A percentile compares a stretch with the other conserved stretches of the same genome.
Evolutionary conservation across 2,888 invertebrate genomes (phyloP).

Genomic region (Cyrtodaria siliqua): DNA sequence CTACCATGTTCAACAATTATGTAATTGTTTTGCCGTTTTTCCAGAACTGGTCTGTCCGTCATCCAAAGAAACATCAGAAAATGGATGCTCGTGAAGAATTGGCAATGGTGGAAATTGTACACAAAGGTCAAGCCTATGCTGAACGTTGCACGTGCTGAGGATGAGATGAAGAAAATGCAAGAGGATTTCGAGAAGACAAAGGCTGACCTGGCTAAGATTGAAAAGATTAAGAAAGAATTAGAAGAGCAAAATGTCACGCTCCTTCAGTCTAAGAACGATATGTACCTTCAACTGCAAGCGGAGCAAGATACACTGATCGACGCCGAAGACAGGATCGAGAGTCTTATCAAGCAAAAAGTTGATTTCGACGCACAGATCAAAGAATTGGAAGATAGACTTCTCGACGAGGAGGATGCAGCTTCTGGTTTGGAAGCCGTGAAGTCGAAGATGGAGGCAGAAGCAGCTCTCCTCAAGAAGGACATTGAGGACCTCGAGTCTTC

Average conservation of each 20-base stretch:
- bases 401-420: slow-evolving; percentile 98
- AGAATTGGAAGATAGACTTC: slow-evolving; percentile 98
- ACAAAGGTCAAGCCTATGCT: slow-evolving; percentile 92
- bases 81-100: slow-evolving; percentile 99
- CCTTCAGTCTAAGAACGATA: slow-evolving; percentile 96
- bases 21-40: slow-evolving; percentile 62
- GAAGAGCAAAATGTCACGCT: slow-evolving; percentile 97
- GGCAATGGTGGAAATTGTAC: slow-evolving; percentile 99
- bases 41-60: slow-evolving; percentile 96
- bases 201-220: slow-evolving; percentile 97
- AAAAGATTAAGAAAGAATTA: slow-evolving; percentile 98
- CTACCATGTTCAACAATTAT: too few species aligned
- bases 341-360: slow-evolving; percentile 97
- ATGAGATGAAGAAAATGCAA: slow-evolving; percentile 98
- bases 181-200: slow-evolving; percentile 98
- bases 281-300: slow-evolving; percentile 95
- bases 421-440: slow-evolving; percentile 97
- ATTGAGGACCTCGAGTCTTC: slow-evolving; percentile 98
- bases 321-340: slow-evolving; percentile 96
- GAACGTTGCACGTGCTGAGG: slow-evolving; percentile 99
- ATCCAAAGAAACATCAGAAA: slow-evolving; percentile 99
- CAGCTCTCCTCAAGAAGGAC: slow-evolving; percentile 98
- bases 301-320: slow-evolving; percentile 96
- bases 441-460: slow-evolving; percentile 99
- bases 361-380: slow-evolving; percentile 97